These are phyloP conservation scores for Oncorhynchus nerka DNA, from an alignment of 2,113 vertebrate genomes.

Conservation along the genomic window DNA sequence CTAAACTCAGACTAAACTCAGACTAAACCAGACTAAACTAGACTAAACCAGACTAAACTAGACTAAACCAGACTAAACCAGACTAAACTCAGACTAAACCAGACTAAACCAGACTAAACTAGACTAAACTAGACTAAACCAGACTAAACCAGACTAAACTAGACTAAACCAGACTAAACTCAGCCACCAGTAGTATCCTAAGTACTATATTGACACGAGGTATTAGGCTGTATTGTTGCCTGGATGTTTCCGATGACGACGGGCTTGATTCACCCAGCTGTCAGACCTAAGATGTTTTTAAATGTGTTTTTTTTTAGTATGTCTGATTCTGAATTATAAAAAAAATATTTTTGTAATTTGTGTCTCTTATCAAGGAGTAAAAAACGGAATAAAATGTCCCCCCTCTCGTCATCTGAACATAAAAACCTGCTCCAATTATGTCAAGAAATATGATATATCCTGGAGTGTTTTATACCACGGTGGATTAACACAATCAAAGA, in stretches of 20 bases:
- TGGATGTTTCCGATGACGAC: background rate
- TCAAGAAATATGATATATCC: constrained; percentile 45
- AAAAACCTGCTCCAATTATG: constrained; percentile 59
- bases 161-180: too few relatives aligned
- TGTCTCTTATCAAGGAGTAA: constrained; percentile 23
- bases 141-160: too few relatives aligned
- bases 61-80: too few relatives aligned
- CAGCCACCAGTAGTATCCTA: too few relatives aligned
- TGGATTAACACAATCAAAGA: constrained; percentile 60
- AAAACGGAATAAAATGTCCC: background rate
- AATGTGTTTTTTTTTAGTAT: background rate
- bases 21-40: too few relatives aligned
- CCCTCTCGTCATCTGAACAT: constrained; percentile 31
- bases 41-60: too few relatives aligned
- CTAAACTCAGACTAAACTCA: too few relatives aligned
- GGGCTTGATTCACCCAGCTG: background rate
- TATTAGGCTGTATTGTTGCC: background rate
- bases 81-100: too few relatives aligned
- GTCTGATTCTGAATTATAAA: background rate
- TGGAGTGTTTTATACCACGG: constrained; percentile 38
- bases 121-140: too few relatives aligned
- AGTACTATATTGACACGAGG: background rate
- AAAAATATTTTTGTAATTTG: too few relatives aligned
- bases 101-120: too few relatives aligned
- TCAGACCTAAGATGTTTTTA: background rate